phyloP scores from a whole-genome alignment of 2,888 invertebrate species.

The Sesamia inferens region DNA sequence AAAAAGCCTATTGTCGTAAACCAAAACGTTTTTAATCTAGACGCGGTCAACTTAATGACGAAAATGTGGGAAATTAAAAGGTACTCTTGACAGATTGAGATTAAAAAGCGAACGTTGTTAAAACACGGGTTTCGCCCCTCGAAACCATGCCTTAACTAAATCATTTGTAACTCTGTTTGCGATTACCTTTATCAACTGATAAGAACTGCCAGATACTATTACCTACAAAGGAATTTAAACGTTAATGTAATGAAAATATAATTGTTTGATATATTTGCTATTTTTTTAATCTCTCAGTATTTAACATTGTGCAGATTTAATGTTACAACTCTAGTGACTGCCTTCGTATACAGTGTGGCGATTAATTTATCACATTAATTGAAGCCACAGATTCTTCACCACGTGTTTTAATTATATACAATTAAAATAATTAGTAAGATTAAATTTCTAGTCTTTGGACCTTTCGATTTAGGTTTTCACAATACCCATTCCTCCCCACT shows the following conservation, averaged over 20 bases:
- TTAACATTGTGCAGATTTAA: background rate
- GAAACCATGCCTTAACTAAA: conserved; percentile 22
- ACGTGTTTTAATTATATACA: too few species aligned
- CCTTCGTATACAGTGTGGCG: background rate
- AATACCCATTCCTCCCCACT: too few species aligned
- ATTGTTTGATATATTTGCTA: conserved; percentile 21
- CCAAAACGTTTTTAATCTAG: background rate
- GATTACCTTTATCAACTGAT: conserved; percentile 52
- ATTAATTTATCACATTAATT: too few species aligned
- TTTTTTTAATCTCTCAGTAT: conserved; percentile 18
- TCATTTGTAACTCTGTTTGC: conserved; percentile 14
- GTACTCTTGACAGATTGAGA: background rate
- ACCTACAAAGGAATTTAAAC: conserved; percentile 45
- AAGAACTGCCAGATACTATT: conserved; percentile 45
- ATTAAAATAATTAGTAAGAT: too few species aligned
- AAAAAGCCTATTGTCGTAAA: background rate
- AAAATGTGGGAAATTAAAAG: background rate
- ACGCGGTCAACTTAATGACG: too few species aligned
- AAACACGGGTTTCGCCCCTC: background rate
- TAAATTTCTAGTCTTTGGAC: too few species aligned
- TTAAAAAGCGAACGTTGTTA: background rate
- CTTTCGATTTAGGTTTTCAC: too few species aligned
- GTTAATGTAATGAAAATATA: conserved; percentile 32
- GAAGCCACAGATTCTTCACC: too few species aligned
- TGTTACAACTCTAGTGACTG: background rate